Base-by-base conservation (phyloP, 2,113 vertebrate species). In the Gadus chalcogrammus region DNA sequence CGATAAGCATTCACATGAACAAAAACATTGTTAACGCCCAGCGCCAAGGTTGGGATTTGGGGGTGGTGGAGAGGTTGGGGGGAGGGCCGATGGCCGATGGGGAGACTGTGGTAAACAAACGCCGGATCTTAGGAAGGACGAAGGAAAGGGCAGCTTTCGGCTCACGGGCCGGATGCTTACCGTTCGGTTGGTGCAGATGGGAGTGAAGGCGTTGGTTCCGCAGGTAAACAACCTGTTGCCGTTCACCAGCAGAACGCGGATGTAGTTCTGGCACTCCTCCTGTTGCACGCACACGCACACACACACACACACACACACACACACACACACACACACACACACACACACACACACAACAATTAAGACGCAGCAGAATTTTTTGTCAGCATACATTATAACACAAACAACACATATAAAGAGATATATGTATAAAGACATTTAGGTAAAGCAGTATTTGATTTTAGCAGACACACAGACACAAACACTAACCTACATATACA, bases 181-280 rank as follows among this genome's bases (percentile, higher is more conserved):
- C 87, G 95, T 96, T 79, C 97, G 93, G 76, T 95, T 98, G 88
- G 95, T 99, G 89, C 97, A 99, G 85, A 98, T 93, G 0, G 97
- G 97, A 42, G 95, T 98, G 89, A 99, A 99, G 0, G 97, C 97
- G 0, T 99, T 97, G 77, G 97, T 99, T 79, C 97, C 97, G 38
- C 97, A 99, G 74, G 95, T 95, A 65, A 99, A 98, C 70, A 99
- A 88, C 67, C 95, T 91, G 87, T 96, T 92, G 1, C 95, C 94
- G 12, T 94, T 95, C 75, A 98, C 94, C 76, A 99, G 90, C 28
- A 99, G 94, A 22, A 99, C 97, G 68, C 97, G 94, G 81, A 99
- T 94, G 74, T 99, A 99, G 91, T 99, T 99, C 90, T 99, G 97
- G 85, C 97, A 99, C 81, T 99, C 96, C 74, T 98, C 97, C 97